Conservation (phyloP, 2,888 invertebrate genomes). For the Ophion ellenae region DNA sequence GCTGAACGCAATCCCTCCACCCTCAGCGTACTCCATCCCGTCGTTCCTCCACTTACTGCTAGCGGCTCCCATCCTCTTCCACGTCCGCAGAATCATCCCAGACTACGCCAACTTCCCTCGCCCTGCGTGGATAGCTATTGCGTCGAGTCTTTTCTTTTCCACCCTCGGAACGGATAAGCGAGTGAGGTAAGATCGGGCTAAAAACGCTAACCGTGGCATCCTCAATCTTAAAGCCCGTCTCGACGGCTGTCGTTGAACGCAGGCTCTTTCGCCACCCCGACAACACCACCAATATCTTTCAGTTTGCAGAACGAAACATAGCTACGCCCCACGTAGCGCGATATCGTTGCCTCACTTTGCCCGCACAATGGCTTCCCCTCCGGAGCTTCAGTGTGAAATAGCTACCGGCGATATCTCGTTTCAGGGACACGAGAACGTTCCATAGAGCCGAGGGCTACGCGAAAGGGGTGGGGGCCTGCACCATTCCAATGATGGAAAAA, state of each 20-base stretch:
- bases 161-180: constrained; percentile 30
- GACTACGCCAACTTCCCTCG: constrained; percentile 32
- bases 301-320: not conserved
- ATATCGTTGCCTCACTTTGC: constrained; percentile 41
- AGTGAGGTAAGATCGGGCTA: constrained; percentile 27
- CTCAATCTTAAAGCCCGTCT: constrained; percentile 25
- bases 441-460: not conserved
- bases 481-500: constrained; percentile 10
- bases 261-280: constrained; percentile 5
- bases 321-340: constrained; percentile 5
- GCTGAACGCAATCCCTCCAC: constrained; percentile 22
- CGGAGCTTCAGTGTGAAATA: constrained; percentile 73
- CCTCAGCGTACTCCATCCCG: constrained; percentile 7
- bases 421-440: constrained; percentile 64
- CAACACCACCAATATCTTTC: constrained; percentile 7
- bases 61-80: constrained; percentile 19
- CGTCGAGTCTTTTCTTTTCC: constrained; percentile 11
- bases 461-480: not conserved
- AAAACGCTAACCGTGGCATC: constrained; percentile 30
- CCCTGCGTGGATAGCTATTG: constrained; percentile 30
- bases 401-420: constrained; percentile 76
- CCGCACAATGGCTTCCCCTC: constrained; percentile 72
- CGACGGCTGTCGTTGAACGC: constrained; percentile 27
- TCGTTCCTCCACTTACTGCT: not conserved
- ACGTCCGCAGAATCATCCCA: constrained; percentile 32